Conservation (phyloP, 2,113 vertebrate genomes). For the Salvator merianae region DNA sequence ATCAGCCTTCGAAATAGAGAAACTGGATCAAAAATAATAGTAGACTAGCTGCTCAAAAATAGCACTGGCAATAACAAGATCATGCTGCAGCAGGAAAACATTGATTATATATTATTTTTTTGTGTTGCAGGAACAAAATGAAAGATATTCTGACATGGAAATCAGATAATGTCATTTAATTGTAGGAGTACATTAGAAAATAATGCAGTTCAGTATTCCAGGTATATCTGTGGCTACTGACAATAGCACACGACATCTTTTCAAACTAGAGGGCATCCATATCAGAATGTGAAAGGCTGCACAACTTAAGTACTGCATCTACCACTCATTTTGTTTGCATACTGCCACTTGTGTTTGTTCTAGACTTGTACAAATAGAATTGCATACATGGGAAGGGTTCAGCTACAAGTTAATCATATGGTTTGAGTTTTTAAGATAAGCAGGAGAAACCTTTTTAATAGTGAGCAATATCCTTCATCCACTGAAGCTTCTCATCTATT, state of each 20-base stretch:
- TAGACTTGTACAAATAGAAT: no score
- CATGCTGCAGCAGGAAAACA: neutral
- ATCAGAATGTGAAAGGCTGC: neutral
- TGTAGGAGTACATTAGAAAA: neutral
- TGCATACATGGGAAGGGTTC: no score
- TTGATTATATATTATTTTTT: neutral
- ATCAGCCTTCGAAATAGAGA: slow-evolving; percentile 22
- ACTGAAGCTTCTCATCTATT: neutral
- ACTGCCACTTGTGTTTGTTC: neutral
- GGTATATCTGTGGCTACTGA: no score
- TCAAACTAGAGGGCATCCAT: neutral
- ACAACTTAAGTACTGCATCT: neutral
- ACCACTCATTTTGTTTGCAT: neutral
- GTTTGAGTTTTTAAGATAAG: neutral
- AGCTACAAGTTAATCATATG: neutral
- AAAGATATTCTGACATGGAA: neutral
- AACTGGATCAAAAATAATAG: slow-evolving; percentile 25
- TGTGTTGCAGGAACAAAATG: neutral
- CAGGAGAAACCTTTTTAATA: neutral
- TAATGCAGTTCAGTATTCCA: no score
- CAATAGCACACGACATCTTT: neutral
- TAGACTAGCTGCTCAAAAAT: neutral
- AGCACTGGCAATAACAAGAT: neutral
- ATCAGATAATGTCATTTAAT: neutral
- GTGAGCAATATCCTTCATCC: neutral